phyloP scores from a whole-genome alignment of 2,113 vertebrate species.

The Pollachius pollachius region DNA sequence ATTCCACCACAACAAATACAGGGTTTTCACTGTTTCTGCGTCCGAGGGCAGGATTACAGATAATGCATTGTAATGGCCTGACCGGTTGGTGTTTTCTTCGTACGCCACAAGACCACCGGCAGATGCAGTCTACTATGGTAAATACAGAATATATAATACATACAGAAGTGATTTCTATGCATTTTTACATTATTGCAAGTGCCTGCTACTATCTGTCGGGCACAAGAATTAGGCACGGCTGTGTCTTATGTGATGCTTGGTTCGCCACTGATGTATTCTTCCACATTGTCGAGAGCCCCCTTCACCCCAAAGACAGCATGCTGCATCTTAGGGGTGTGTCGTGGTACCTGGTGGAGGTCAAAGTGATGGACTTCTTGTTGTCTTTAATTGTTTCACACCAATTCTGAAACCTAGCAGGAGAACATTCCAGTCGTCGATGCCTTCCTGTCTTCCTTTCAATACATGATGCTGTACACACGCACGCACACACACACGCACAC shows the following conservation, averaged over 20 bases:
- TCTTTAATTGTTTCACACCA: neutral
- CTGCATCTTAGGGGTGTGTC: neutral
- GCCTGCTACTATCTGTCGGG: slow-evolving; percentile 33
- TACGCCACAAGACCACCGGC: slow-evolving; percentile 12
- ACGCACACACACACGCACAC: neutral
- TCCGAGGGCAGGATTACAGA: slow-evolving; percentile 41
- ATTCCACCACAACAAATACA: slow-evolving; percentile 30
- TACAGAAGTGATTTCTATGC: slow-evolving; percentile 40
- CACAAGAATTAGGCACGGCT: slow-evolving; percentile 3
- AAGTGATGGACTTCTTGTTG: too few relatives aligned
- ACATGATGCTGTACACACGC: neutral
- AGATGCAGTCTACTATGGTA: slow-evolving; percentile 26
- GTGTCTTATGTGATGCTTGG: too few relatives aligned
- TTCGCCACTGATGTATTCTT: too few relatives aligned
- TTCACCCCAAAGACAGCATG: slow-evolving; percentile 7
- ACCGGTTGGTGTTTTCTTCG: slow-evolving; percentile 33
- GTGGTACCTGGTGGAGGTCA: too few relatives aligned
- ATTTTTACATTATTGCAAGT: slow-evolving; percentile 2
- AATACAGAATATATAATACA: slow-evolving; percentile 39
- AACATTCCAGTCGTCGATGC: neutral
- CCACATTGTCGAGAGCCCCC: slow-evolving; percentile 22
- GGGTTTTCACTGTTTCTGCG: slow-evolving; percentile 2
- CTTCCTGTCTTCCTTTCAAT: neutral
- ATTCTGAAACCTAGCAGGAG: neutral
- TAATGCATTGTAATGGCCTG: slow-evolving; percentile 37